Percentiles rank a stretch among this genome's conserved stretches.
phyloP scores from a whole-genome alignment of 92 coral and sea anemone genomes.

The Parazoanthus darwini region DNA sequence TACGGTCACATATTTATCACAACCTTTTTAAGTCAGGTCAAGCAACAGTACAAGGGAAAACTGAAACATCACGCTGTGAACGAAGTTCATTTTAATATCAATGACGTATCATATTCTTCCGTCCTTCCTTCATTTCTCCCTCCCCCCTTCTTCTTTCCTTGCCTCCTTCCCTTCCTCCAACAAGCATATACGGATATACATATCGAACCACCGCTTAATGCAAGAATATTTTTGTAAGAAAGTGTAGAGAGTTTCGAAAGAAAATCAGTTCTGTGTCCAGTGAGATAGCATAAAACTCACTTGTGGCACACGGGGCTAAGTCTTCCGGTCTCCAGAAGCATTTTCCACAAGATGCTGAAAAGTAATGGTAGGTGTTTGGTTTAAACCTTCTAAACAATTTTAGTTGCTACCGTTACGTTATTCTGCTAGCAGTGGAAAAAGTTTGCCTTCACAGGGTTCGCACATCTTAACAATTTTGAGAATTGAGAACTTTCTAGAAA shows the following conservation, averaged over 20 bases:
- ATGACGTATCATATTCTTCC: no score
- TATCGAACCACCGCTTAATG: background rate
- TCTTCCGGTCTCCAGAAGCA: slow-evolving; percentile 82
- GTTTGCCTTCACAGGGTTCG: background rate
- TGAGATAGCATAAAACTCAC: slow-evolving; percentile 56
- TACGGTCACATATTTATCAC: background rate
- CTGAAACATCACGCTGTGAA: background rate
- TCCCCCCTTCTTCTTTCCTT: no score
- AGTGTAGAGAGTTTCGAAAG: background rate
- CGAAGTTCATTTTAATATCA: no score
- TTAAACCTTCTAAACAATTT: background rate
- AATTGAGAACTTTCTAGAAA: no score
- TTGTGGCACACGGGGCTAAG: slow-evolving; percentile 80
- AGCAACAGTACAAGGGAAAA: background rate
- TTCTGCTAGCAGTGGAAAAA: background rate
- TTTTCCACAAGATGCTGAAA: slow-evolving; percentile 88
- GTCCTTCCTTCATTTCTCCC: no score
- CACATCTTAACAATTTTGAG: no score
- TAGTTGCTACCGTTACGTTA: background rate
- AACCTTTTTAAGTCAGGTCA: background rate
- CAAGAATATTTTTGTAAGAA: background rate
- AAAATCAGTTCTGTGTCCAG: background rate
- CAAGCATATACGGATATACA: background rate
- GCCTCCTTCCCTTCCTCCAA: no score
- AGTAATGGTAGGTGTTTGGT: background rate